Conservation (phyloP, 2,888 invertebrate species). For the Chromoteleia sp. region DNA sequence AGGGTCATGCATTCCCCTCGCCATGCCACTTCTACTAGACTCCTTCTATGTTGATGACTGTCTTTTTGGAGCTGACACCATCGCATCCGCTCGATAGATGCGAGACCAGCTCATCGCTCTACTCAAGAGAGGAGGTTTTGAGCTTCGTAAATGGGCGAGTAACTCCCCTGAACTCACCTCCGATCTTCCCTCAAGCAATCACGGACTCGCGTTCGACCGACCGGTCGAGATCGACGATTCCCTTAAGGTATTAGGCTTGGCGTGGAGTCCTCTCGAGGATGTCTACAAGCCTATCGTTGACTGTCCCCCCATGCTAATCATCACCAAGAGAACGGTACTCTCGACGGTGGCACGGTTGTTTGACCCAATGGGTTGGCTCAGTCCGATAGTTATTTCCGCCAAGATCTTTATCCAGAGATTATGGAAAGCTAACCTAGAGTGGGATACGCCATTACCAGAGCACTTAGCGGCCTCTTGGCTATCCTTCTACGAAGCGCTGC, state of each 20-base stretch:
- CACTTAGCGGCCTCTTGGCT: neutral
- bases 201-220: neutral
- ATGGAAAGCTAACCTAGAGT: neutral
- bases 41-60: neutral
- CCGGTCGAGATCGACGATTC: neutral
- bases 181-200: neutral
- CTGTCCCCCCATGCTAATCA: neutral
- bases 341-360: neutral
- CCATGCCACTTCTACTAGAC: neutral
- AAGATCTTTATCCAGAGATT: neutral
- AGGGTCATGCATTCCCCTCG: neutral
- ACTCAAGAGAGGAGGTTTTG: neutral
- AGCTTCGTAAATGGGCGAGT: neutral
- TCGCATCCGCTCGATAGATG: neutral
- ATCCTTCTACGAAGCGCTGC: neutral
- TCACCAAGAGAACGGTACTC: neutral
- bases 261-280: neutral
- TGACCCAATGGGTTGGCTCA: constrained; percentile 1
- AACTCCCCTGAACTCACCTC: neutral
- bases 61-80: neutral
- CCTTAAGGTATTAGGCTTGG: neutral
- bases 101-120: neutral
- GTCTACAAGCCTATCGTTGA: neutral
- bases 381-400: neutral
- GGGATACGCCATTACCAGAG: neutral